A percentile compares a stretch with the other conserved stretches of the same genome.
These are phyloP conservation scores for Drosophila tanythrix DNA, from an alignment of 2,888 invertebrate genomes.

Conservation along the genomic window DNA sequence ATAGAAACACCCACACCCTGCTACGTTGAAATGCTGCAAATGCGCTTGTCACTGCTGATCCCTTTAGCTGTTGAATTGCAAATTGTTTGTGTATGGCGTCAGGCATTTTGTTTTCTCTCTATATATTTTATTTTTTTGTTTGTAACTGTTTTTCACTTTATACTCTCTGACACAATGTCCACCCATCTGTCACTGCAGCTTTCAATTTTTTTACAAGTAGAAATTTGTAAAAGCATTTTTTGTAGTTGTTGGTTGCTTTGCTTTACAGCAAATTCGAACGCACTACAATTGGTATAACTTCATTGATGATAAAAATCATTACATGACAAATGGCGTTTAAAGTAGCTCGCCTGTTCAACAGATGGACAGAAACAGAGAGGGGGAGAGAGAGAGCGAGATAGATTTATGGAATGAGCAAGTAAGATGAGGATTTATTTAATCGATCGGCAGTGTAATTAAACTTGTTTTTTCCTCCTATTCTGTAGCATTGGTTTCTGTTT, in stretches of 20 bases:
- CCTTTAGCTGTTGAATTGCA: slow-evolving; percentile 81
- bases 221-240: slow-evolving; percentile 59
- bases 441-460: slow-evolving; percentile 39
- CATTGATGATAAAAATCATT: slow-evolving; percentile 54
- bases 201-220: slow-evolving; percentile 47
- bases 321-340: slow-evolving; percentile 15
- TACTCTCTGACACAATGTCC: slow-evolving; percentile 72
- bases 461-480: slow-evolving; percentile 15
- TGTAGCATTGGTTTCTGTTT: slow-evolving; percentile 47
- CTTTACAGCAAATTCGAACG: slow-evolving; percentile 34
- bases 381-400: not conserved
- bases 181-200: slow-evolving; percentile 75
- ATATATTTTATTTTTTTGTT: slow-evolving; percentile 23
- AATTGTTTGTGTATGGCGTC: slow-evolving; percentile 79
- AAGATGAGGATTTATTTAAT: slow-evolving; percentile 40
- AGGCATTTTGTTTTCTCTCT: slow-evolving; percentile 53
- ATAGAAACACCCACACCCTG: not conserved
- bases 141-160: slow-evolving; percentile 30
- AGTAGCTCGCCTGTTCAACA: not conserved
- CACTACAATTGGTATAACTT: slow-evolving; percentile 40
- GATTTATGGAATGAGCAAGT: not conserved
- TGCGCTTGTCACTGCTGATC: slow-evolving; percentile 80
- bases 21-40: slow-evolving; percentile 50
- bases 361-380: not conserved
- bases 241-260: slow-evolving; percentile 13